Evolutionary conservation across 2,797 vertebrate species (phyloP).

Genomic region (Malurus splendens): DNA sequence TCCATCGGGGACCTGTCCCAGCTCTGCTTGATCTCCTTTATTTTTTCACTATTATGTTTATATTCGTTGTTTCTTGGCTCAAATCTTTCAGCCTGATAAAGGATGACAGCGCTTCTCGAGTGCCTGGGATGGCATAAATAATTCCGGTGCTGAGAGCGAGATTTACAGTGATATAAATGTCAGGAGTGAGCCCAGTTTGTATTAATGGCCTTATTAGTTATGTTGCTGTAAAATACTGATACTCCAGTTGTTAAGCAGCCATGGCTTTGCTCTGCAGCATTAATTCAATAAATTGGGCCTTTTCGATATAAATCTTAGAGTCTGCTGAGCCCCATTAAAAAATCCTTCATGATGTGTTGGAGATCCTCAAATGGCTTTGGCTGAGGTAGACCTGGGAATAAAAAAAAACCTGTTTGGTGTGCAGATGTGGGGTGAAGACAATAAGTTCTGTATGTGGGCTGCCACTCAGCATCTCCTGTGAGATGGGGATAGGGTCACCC

Average conservation of each 20-base stretch:
- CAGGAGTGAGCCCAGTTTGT: conserved; percentile 67
- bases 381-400: background rate
- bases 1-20: background rate
- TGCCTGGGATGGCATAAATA: conserved; percentile 54
- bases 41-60: background rate
- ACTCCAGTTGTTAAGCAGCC: conserved; percentile 69
- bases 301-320: conserved; percentile 61
- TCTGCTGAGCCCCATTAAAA: conserved; percentile 51
- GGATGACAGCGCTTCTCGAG: conserved; percentile 28
- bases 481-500: background rate
- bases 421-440: background rate
- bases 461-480: background rate
- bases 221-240: conserved; percentile 72
- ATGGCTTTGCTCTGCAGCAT: conserved; percentile 58
- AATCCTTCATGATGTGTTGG: conserved; percentile 40
- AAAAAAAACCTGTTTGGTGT: background rate
- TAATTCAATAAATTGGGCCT: conserved; percentile 65
- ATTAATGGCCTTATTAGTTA: conserved; percentile 78
- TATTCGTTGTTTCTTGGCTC: background rate
- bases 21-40: background rate
- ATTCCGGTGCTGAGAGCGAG: conserved; percentile 56
- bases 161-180: conserved; percentile 72
- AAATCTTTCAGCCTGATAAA: conserved; percentile 51
- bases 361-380: background rate
- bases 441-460: rapidly evolving